Evolutionary conservation across 2,797 vertebrate genomes (phyloP), one percentile per base, ranked within the genome.

Genomic region (Cryptoprocta ferox): DNA sequence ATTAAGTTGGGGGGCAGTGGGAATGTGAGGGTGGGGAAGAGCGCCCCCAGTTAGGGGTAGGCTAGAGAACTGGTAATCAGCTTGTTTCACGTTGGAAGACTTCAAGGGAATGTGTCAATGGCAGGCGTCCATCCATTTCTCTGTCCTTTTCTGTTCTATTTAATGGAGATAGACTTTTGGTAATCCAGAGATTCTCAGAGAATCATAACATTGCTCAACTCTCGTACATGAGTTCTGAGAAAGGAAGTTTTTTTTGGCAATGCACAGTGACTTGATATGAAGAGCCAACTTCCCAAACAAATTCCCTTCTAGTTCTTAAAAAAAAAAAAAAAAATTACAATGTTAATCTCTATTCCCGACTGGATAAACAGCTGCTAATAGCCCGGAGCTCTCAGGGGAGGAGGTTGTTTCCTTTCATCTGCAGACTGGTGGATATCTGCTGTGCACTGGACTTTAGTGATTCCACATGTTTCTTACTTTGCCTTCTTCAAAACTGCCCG

Each of bases 211-310:
- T 97, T 98, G 98, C 97, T 98, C 97, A 97, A 97, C 79, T 83
- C 89, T 61, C 93, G 87, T 97, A 97, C 98, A 98, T 89, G 97
- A 98, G 95, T 97, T 97, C 97, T 97, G 94, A 97, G 97, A 97
- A 98, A 98, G 98, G 98, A 99, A 98, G 98, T 98, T 98, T 98
- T 93, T 98, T 98, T 99, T 98, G 98, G 98, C 98, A 97, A 81
- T 37, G 75, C 85, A 70, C 56, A 91, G 94, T 95, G 96, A 98
- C 97, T 97, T 95, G 96, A 98, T 97, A 98, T 90, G 96, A 98
- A 98, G 97, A 98, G 98, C 98, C 98, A 98, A 98, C 98, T 98
- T 98, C 98, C 97, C 98, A 98, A 98, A 98, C 98, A 98, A 97
- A 98, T 98, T 98, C 98, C 98, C 98, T 98, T 98, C 98, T 97